Evolutionary conservation across 2,113 vertebrate species (phyloP).

Genomic region (Willisornis vidua): DNA sequence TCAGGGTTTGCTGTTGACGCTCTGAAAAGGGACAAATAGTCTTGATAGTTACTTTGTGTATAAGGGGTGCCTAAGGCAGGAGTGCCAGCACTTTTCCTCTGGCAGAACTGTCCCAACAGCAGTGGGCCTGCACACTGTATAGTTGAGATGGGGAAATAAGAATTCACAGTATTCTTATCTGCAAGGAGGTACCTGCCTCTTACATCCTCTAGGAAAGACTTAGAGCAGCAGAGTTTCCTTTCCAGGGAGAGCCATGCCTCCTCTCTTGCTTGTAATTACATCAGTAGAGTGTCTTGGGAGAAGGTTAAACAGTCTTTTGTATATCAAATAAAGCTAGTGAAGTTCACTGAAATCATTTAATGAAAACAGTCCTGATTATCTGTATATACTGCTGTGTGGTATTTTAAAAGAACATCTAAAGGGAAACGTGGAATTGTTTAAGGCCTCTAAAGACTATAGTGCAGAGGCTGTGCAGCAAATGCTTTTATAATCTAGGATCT

Average conservation of each 20-base stretch:
- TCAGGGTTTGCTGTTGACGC: not conserved
- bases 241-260: slow-evolving; percentile 11
- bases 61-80: not conserved
- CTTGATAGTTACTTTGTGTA: not conserved
- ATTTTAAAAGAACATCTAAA: slow-evolving; percentile 62
- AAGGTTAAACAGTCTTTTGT: slow-evolving; percentile 69
- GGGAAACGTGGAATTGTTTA: slow-evolving; percentile 54
- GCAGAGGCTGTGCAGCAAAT: slow-evolving; percentile 44
- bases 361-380: slow-evolving; percentile 65
- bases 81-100: not conserved
- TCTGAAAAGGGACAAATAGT: not conserved
- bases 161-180: not conserved
- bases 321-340: slow-evolving; percentile 65
- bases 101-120: not conserved
- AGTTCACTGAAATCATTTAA: slow-evolving; percentile 61
- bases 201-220: not conserved
- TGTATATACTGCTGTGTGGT: slow-evolving; percentile 37
- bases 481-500: slow-evolving; percentile 60
- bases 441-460: slow-evolving; percentile 58
- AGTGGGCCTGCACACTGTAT: not conserved
- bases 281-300: slow-evolving; percentile 51
- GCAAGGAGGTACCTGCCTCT: not conserved
- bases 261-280: slow-evolving; percentile 60
- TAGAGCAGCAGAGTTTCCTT: not conserved
- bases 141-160: not conserved